Evolutionary conservation across 2,113 vertebrate genomes (phyloP), one percentile per base, ranked within the genome.

Genomic region (Forbesichthys papilliferus): DNA sequence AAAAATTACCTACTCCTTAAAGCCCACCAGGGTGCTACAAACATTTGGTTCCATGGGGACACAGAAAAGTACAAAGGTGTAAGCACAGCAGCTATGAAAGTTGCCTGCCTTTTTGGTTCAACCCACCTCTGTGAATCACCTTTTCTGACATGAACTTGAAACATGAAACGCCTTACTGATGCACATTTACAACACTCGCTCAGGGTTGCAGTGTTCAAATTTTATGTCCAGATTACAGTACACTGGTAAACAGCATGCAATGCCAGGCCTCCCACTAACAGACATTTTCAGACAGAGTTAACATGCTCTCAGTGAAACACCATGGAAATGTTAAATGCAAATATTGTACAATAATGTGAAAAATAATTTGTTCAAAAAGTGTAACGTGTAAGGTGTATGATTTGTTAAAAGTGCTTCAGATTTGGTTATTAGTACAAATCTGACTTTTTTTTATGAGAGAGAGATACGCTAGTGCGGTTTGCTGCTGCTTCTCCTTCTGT

Each of bases 181-280:
- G 27, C 27, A 27, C 27, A 27, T 27, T 27, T 27, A 27, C 27
- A 27, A 27, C 27, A 72, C 66, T 47, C 65, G 61, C 60, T 79
- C n/a, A 79, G 54, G 27, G 27, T 27, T 27, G 27, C 27, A 27
- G 27, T 27, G 27, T 27, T 27, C 2, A 27, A 27, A 27, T 27
- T 27, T 2, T 27, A 27, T 27, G 27, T 27, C 27, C 27, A 27
- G 27, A 27, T 27, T n/a, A 2, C 27, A 27, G 27, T 10, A 18
- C 53, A 68, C 60, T 73, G 16, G 75, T 78, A 70, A 42, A 74
- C 70, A 53, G 14, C 34, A 78, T 81, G 14, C 52, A 8, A 52
- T n/a, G 12, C 58, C 5, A 34, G 36, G 8, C 48, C 33, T 1
- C 7, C 14, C 12, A 46, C 42, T 42, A 27, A 27, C 27, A 27